Evolutionary conservation across 2,797 vertebrate genomes (phyloP).

Genomic region (Neosilurus mollespiculum): DNA sequence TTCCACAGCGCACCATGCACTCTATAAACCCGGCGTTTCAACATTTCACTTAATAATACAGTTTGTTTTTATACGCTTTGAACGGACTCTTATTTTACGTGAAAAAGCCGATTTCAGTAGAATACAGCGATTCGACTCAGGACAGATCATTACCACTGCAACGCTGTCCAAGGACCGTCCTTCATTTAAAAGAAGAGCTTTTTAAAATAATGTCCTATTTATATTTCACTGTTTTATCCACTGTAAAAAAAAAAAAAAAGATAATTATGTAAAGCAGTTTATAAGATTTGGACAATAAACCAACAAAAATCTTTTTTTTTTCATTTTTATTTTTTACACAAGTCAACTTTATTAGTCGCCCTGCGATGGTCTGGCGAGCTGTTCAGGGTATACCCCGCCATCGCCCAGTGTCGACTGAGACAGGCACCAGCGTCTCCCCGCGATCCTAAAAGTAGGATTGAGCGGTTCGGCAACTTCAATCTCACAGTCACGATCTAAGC

Average conservation of each 20-base stretch:
- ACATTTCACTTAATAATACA: constrained; percentile 17
- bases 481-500: background rate
- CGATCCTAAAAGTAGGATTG: no score
- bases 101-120: no score
- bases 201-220: background rate
- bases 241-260: background rate
- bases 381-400: no score
- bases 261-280: no score
- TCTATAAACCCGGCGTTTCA: constrained; percentile 20
- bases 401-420: no score
- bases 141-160: background rate
- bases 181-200: background rate
- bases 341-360: no score
- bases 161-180: background rate
- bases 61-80: background rate
- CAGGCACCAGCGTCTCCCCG: no score
- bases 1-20: constrained; percentile 19
- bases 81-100: background rate
- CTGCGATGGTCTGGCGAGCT: no score
- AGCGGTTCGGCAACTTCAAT: background rate
- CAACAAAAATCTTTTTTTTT: no score
- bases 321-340: no score
- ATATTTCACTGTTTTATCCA: background rate
- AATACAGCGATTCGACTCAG: background rate
- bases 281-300: no score